phyloP scores from a whole-genome alignment of 2,113 vertebrate genomes.

The Sitta europaea region DNA sequence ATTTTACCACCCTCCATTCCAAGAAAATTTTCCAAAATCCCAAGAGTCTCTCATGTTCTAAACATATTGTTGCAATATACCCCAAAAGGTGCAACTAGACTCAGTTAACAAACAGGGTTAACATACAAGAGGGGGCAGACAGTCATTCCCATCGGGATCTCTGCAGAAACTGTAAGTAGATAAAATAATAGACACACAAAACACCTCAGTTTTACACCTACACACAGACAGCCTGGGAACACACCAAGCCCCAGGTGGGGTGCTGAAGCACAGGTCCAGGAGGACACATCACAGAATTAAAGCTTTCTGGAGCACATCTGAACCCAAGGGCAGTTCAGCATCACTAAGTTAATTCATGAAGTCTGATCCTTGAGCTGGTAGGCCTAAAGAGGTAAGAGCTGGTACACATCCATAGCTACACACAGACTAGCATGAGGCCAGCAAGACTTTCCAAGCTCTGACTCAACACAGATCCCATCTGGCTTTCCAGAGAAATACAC shows the following conservation, averaged over 20 bases:
- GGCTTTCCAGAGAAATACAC: background rate
- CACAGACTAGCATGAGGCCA: background rate
- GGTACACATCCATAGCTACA: background rate
- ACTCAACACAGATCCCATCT: background rate
- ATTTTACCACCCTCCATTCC: background rate
- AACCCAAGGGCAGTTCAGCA: background rate
- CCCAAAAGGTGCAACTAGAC: background rate
- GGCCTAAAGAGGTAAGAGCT: background rate
- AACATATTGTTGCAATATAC: background rate
- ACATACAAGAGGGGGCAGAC: background rate
- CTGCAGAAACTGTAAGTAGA: accelerated
- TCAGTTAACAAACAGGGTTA: accelerated
- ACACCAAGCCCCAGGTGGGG: accelerated
- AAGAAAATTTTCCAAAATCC: background rate
- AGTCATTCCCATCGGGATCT: accelerated
- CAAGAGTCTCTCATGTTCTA: background rate
- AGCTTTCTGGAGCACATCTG: background rate
- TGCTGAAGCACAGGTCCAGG: background rate
- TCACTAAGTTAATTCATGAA: background rate
- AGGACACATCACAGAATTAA: background rate
- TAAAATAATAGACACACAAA: background rate
- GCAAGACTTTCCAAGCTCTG: background rate
- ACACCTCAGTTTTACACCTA: background rate
- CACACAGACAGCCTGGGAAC: background rate
- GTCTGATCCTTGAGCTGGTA: background rate